phyloP scores from a whole-genome alignment of 64 coral and sea anemone genomes.

The Montipora efflorescens region DNA sequence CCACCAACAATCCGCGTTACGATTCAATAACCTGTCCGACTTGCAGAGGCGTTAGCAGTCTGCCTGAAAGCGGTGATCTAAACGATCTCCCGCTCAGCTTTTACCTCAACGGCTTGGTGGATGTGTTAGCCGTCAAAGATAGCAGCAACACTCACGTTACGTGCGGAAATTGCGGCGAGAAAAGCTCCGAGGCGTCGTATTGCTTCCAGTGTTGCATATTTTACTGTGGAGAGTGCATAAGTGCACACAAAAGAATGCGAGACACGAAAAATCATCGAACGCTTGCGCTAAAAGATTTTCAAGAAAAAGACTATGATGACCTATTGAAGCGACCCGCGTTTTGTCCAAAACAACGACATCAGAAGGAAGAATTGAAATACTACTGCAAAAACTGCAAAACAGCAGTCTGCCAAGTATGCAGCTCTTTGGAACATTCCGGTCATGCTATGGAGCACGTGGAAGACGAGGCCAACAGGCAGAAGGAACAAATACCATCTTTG shows the following conservation, averaged over 20 bases:
- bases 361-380: constrained; percentile 67
- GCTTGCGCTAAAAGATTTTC: constrained; percentile 53
- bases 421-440: not conserved
- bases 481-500: not conserved
- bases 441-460: not conserved
- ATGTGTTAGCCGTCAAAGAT: not conserved
- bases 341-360: constrained; percentile 68
- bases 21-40: not conserved
- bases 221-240: constrained; percentile 65
- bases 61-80: not conserved
- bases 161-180: constrained; percentile 74
- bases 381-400: constrained; percentile 71
- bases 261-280: constrained; percentile 53
- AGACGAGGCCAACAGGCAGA: not conserved
- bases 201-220: constrained; percentile 76
- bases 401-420: constrained; percentile 32
- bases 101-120: not conserved
- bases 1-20: not conserved
- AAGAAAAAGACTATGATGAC: constrained; percentile 57
- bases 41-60: not conserved
- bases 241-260: constrained; percentile 52
- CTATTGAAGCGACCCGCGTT: constrained; percentile 58
- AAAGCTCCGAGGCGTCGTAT: constrained; percentile 50
- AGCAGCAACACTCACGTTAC: not conserved
- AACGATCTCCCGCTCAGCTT: constrained; percentile 8